A percentile compares a stretch with the other conserved stretches of the same genome.
phyloP scores from a whole-genome alignment of 2,113 vertebrate genomes.

The Aphelocoma coerulescens region DNA sequence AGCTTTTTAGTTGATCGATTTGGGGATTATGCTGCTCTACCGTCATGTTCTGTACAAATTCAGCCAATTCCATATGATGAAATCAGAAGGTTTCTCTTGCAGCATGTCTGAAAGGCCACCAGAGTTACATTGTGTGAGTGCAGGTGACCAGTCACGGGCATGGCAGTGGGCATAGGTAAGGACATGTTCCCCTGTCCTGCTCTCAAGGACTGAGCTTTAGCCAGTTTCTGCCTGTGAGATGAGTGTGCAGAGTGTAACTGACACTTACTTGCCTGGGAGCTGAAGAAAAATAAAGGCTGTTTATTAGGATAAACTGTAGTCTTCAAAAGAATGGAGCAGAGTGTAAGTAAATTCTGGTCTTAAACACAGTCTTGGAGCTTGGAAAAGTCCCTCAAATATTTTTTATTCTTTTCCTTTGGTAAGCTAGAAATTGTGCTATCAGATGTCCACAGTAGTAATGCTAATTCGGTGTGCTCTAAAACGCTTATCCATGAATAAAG shows the following conservation, averaged over 20 bases:
- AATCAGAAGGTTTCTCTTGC: background rate
- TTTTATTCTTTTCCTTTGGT: background rate
- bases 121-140: background rate
- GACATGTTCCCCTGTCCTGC: background rate
- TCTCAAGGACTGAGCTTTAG: background rate
- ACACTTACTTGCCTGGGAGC: background rate
- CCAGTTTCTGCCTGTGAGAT: rapidly evolving
- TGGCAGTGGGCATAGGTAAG: background rate
- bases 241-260: background rate
- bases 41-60: background rate
- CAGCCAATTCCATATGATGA: background rate
- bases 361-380: background rate
- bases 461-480: background rate
- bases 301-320: background rate
- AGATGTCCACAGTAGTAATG: background rate
- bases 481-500: background rate
- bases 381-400: background rate
- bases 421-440: background rate
- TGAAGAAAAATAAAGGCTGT: background rate
- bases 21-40: background rate
- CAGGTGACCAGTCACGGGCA: background rate
- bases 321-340: background rate
- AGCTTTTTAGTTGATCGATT: background rate
- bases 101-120: background rate
- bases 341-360: background rate